Conservation (phyloP, 2,113 vertebrate species). For the Alaudala cheleensis region DNA sequence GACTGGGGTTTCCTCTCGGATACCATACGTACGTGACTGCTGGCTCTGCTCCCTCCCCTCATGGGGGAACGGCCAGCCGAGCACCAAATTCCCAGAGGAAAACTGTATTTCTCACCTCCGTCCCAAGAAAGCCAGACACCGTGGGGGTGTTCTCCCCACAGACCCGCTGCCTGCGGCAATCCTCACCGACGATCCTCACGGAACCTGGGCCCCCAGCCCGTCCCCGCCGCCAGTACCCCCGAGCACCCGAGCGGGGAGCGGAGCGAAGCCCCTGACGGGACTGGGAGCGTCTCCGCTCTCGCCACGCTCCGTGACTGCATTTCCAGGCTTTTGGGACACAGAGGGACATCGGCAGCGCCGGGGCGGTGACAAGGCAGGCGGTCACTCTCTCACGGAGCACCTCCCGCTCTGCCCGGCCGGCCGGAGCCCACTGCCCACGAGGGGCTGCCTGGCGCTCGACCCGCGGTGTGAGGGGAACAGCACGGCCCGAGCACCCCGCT, state of each 20-base stretch:
- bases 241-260: not conserved
- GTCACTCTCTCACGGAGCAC: accelerated
- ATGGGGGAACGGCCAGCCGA: not conserved
- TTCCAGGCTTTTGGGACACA: not conserved
- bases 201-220: not conserved
- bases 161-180: not conserved
- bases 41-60: not conserved
- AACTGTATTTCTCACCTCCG: not conserved
- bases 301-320: not conserved
- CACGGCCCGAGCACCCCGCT: not conserved
- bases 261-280: not conserved
- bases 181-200: not conserved
- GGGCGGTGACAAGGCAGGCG: not conserved
- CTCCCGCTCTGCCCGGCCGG: not conserved
- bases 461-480: not conserved
- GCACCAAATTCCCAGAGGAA: not conserved
- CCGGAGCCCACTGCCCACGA: not conserved
- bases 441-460: not conserved
- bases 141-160: not conserved
- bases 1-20: not conserved
- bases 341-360: accelerated
- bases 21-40: not conserved
- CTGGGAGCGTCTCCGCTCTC: not conserved
- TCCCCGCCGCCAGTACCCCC: not conserved
- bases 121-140: not conserved